Conservation (phyloP, 1,140 invertebrate species). For the Glomeris maerens region DNA sequence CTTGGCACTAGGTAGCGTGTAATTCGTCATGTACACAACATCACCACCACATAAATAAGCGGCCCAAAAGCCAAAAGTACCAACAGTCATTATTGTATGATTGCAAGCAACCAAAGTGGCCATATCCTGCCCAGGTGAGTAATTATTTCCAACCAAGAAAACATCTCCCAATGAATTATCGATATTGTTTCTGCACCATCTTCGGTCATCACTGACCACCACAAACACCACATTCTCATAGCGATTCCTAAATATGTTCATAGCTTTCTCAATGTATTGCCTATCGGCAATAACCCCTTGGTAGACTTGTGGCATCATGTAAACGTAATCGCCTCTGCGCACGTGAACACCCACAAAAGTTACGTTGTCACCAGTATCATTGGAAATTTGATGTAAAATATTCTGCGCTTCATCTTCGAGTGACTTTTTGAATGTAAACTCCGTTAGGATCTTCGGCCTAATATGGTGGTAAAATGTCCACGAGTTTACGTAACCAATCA, state of each 20-base stretch:
- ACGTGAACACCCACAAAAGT: slow-evolving; percentile 44
- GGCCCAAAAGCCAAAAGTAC: slow-evolving; percentile 52
- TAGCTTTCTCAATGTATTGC: slow-evolving; percentile 40
- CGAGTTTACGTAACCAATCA: slow-evolving; percentile 10
- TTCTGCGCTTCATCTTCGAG: slow-evolving; percentile 4
- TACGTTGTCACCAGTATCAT: not conserved
- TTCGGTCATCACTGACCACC: slow-evolving; percentile 45
- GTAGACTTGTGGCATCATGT: slow-evolving; percentile 39
- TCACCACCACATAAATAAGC: slow-evolving; percentile 46
- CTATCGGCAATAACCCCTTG: slow-evolving; percentile 35
- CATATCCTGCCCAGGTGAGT: slow-evolving; percentile 41
- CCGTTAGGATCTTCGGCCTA: not conserved
- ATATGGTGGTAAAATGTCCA: slow-evolving; percentile 16
- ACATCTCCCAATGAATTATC: slow-evolving; percentile 26
- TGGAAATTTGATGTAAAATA: slow-evolving; percentile 2
- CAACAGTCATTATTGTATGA: slow-evolving; percentile 51
- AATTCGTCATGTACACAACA: slow-evolving; percentile 22
- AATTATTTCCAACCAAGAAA: slow-evolving; percentile 33
- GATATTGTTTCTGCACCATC: slow-evolving; percentile 37
- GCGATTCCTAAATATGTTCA: slow-evolving; percentile 40
- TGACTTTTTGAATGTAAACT: slow-evolving; percentile 11
- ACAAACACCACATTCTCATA: slow-evolving; percentile 37
- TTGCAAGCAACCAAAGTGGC: slow-evolving; percentile 47
- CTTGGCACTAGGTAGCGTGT: slow-evolving; percentile 2
- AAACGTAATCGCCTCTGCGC: slow-evolving; percentile 43